Evolutionary conservation across 2,797 vertebrate species (phyloP), one percentile per base, ranked within the genome.

Genomic region (Oreonectes daqikongensis): DNA sequence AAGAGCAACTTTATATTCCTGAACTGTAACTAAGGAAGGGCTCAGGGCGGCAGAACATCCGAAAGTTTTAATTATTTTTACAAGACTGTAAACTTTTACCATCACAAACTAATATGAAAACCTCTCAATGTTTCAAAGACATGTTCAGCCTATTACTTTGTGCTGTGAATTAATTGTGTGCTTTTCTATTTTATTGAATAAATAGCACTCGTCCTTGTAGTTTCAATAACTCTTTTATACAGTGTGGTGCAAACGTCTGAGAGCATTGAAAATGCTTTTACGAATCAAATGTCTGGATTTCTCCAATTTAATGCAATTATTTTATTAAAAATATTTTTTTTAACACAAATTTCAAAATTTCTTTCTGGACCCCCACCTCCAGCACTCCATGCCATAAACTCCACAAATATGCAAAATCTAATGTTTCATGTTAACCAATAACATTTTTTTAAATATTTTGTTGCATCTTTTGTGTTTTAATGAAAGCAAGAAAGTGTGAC

Each of bases 1-100:
- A 32, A 65, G 46, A 55, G 26, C 38, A 22, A 67, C 50, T 67
- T 67, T 55, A 30, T 30, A 55, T 75, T 44, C 61, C 24, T 66
- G 46, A 42, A 30, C 35, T 40, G 7, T 30, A 75, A 32, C 17
- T 38, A 66, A 32, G 15, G n/a, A 46, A 44, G 44, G 9, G 8
- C 50, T 30, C 35, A 44, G 26, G n/a, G n/a, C n/a, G n/a, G 61
- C 61, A 55, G 30, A 67, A 44, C 63, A 53, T 10, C 22, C 26
- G 30, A 46, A 38, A 0, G 1, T 46, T 57, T 46, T 32, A 44
- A 67, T 67, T 57, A 40, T 53, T 28, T 67, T 64, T 67, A 30
- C 15, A 57, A 57, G 14, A 18, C 24, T 40, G 48, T 65, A 55
- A 26, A 55, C 53, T 24, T 53, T 40, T 55, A 74, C 20, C 22